Evolutionary conservation across 2,888 invertebrate genomes (phyloP), one percentile per base, ranked within the genome.

Genomic region (Drosophila atroscutellata): DNA sequence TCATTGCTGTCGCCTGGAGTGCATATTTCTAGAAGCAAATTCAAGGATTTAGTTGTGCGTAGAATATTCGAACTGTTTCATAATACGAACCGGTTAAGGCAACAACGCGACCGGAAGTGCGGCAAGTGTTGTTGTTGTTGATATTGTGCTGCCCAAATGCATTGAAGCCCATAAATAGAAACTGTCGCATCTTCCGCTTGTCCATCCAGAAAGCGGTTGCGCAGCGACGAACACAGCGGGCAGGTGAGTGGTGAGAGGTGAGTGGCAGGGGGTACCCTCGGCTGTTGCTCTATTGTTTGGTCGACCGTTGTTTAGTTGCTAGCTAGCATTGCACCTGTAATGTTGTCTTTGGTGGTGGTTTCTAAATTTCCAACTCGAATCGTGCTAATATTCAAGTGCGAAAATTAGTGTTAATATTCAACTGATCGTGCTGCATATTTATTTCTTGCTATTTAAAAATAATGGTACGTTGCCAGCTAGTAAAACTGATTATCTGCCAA

Each of bases 151-250:
- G 93, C 18, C 87, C 87, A 79, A 93, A 93, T 62, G 91, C 92
- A 88, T 93, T 93, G 78, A 92, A 93, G 55, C 93, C 93, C 82
- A 90, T 87, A 78, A 88, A 86, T 77, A 86, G 89, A 60, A 83
- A 73, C 75, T 71, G 89, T 64, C 65, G 64, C 89, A 83, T 86
- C 84, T 72, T 77, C 77, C 80, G 77, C 55, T 71, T 66, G 57
- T 59, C 58, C 28, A 28, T 59, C 58, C 28, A 28, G 56, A 39
- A 64, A 37, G 64, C 52, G 80, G 75, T 80, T 86, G 88, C 85
- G 75, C 86, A 83, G 86, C 82, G 86, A 80, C 77, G 71, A 49
- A 49, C 55, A 49, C 50, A 50, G 47, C 13, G 11, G 15, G 32
- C 11, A 9, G 4, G 20, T 20, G 18, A n/a, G 5, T 9, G 34